These are phyloP conservation scores for Bostrychus sinensis DNA, from an alignment of 2,113 vertebrate species.

Conservation along the genomic window DNA sequence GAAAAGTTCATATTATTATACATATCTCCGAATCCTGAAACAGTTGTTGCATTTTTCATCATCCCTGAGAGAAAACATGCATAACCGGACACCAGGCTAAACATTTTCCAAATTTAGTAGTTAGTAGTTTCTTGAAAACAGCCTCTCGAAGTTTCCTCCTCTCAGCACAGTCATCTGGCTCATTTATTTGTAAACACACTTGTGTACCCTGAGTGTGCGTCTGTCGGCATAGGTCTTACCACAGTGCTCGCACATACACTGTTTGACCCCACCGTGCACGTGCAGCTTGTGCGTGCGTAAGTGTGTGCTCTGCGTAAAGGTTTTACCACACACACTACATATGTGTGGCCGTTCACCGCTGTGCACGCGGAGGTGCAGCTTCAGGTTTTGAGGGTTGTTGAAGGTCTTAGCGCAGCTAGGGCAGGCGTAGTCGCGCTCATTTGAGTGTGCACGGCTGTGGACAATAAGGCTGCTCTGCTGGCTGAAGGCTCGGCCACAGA, in stretches of 20 bases:
- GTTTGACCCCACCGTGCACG: slow-evolving; percentile 5
- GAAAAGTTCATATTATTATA: too few species aligned
- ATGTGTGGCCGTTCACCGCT: neutral
- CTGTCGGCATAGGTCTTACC: neutral
- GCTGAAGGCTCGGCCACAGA: slow-evolving; percentile 5
- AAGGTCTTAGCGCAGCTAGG: neutral
- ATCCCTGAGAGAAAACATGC: too few species aligned
- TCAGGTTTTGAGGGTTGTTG: neutral
- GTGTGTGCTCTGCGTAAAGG: slow-evolving; percentile 2
- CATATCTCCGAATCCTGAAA: too few species aligned
- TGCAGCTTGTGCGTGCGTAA: slow-evolving; percentile 1
- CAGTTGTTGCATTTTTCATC: too few species aligned
- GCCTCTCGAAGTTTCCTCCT: too few species aligned
- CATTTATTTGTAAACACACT: slow-evolving; percentile 2
- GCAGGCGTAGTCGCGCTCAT: neutral
- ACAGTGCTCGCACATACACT: slow-evolving; percentile 4
- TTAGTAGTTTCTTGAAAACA: neutral
- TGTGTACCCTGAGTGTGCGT: neutral
- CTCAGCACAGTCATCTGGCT: neutral
- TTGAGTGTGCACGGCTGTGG: neutral
- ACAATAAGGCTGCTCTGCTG: slow-evolving; percentile 7
- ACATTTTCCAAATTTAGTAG: too few species aligned
- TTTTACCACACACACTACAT: neutral
- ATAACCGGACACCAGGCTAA: too few species aligned
- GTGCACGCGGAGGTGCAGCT: neutral